Percentiles rank a stretch among this genome's conserved stretches.
Conservation (phyloP, 2,888 invertebrate species). For the Cataglyphis cursor region DNA sequence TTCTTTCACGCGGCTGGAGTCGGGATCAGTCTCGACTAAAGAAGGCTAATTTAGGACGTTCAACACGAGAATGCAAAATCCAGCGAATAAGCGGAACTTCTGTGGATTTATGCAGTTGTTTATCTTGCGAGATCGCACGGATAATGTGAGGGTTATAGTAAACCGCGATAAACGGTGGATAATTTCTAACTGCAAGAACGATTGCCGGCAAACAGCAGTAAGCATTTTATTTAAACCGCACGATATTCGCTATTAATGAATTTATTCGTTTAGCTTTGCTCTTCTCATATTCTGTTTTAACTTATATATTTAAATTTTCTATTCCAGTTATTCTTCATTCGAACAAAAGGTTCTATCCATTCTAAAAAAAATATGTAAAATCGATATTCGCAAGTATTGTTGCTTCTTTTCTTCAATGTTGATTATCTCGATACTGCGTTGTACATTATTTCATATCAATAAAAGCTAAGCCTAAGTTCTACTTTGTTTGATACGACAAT, state of each 20-base stretch:
- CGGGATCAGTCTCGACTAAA: slow-evolving; percentile 36
- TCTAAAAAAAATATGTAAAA: too few species aligned
- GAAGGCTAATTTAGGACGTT: slow-evolving; percentile 26
- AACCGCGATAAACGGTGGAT: slow-evolving; percentile 39
- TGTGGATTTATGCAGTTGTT: slow-evolving; percentile 36
- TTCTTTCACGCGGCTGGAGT: slow-evolving; percentile 18
- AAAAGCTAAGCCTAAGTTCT: neutral
- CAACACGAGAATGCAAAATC: slow-evolving; percentile 36
- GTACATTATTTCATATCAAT: too few species aligned
- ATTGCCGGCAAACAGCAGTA: slow-evolving; percentile 15
- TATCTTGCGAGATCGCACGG: slow-evolving; percentile 23
- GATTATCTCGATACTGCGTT: too few species aligned
- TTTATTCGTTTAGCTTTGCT: slow-evolving; percentile 28
- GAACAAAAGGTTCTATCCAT: neutral
- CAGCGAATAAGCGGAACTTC: slow-evolving; percentile 31
- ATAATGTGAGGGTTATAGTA: slow-evolving; percentile 33
- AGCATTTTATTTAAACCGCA: slow-evolving; percentile 25
- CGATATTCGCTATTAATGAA: slow-evolving; percentile 21
- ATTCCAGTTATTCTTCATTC: slow-evolving; percentile 6
- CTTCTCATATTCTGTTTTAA: slow-evolving; percentile 5
- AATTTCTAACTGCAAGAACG: slow-evolving; percentile 36
- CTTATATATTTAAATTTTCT: slow-evolving; percentile 6
- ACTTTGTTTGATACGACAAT: neutral
- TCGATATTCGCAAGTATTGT: too few species aligned
- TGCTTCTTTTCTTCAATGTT: too few species aligned